Percentiles rank a stretch among this genome's conserved stretches.
Evolutionary conservation across 2,797 vertebrate species (phyloP).

Genomic region (Halcyon smyrnensis): DNA sequence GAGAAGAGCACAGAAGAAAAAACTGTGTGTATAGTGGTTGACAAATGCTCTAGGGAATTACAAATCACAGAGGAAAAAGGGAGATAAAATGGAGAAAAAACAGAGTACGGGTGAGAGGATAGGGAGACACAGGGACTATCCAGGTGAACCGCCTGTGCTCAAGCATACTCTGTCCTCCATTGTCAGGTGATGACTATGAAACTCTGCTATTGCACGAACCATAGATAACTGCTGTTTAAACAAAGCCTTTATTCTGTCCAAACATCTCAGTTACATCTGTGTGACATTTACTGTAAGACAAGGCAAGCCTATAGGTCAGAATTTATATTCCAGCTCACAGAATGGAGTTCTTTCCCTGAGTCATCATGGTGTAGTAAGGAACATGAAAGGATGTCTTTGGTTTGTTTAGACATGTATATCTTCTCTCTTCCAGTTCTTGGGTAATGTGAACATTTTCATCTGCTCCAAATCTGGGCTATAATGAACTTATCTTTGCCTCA

Average conservation of each 20-base stretch:
- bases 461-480: not conserved
- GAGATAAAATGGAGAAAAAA: not conserved
- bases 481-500: not conserved
- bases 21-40: not conserved
- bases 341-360: not conserved
- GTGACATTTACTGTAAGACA: not conserved
- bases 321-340: not conserved
- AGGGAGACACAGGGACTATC: not conserved
- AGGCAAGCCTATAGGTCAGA: not conserved
- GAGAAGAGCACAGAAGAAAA: not conserved
- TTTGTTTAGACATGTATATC: not conserved
- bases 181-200: not conserved
- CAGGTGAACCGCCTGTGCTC: not conserved
- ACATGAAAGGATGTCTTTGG: not conserved
- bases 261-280: not conserved
- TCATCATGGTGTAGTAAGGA: not conserved
- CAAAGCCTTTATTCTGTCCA: not conserved
- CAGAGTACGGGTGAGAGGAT: not conserved
- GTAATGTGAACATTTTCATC: not conserved
- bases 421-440: not conserved
- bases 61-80: not conserved
- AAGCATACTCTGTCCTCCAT: not conserved
- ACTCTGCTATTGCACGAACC: not conserved
- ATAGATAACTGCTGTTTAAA: not conserved
- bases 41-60: not conserved